Percentiles rank a stretch among this genome's conserved stretches.
These are phyloP conservation scores for Cercopithecus mona DNA, from an alignment of 2,113 vertebrate genomes.

Conservation along the genomic window DNA sequence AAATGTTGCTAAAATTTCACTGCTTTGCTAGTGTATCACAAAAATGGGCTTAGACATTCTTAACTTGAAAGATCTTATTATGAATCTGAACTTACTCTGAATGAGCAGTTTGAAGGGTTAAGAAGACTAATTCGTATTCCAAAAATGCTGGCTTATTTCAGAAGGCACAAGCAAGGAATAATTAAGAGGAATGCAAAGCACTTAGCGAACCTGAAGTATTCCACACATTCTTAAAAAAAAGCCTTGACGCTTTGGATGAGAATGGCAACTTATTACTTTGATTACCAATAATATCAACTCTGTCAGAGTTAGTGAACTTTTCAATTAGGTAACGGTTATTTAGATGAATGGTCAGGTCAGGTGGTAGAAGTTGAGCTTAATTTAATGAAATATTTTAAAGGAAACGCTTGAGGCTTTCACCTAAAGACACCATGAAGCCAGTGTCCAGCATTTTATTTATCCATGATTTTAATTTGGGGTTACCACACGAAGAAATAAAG, in stretches of 20 bases:
- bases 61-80: constrained; percentile 3
- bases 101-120: neutral
- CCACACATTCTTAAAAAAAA: constrained; percentile 36
- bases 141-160: neutral
- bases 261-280: neutral
- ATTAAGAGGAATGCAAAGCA: neutral
- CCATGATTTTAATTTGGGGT: neutral
- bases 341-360: constrained; percentile 31
- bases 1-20: neutral
- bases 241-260: neutral
- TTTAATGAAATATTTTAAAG: constrained; percentile 33
- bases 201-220: constrained; percentile 43
- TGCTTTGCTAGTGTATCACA: neutral
- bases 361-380: constrained; percentile 7
- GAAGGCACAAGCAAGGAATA: neutral
- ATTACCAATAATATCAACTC: constrained; percentile 38
- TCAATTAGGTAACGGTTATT: constrained; percentile 49
- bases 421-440: neutral
- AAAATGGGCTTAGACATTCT: neutral
- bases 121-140: neutral
- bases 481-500: neutral
- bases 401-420: neutral
- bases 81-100: neutral
- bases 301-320: neutral
- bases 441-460: constrained; percentile 21